Percentiles rank a stretch among this genome's conserved stretches.
These are phyloP conservation scores for Acinonyx jubatus DNA, from an alignment of 2,113 vertebrate genomes.

Conservation along the genomic window DNA sequence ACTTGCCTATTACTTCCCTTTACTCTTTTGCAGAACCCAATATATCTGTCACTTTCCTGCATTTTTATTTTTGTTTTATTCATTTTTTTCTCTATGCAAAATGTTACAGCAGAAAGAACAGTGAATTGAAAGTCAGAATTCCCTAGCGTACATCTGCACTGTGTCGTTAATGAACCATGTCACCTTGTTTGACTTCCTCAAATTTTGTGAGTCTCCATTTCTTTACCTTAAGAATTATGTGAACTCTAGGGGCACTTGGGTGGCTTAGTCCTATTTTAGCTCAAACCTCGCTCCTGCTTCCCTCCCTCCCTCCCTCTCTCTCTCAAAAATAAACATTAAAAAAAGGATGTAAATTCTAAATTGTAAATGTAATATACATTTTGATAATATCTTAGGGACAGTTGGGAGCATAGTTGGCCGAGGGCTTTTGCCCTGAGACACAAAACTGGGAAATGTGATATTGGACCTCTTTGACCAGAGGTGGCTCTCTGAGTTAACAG, in stretches of 20 bases:
- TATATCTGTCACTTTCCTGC: slow-evolving; percentile 15
- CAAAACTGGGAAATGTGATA: background rate
- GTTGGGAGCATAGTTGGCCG: background rate
- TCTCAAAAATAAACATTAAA: background rate
- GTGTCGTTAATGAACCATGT: background rate
- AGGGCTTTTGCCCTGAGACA: background rate
- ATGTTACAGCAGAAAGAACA: background rate
- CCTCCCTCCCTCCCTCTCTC: too few species aligned
- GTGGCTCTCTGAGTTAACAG: background rate
- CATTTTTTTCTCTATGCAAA: slow-evolving; percentile 18
- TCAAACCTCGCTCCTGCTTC: too few species aligned
- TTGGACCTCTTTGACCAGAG: accelerated
- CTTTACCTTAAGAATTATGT: background rate
- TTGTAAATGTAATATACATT: background rate
- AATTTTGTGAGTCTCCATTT: background rate
- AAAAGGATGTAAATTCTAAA: background rate
- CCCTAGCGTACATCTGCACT: background rate
- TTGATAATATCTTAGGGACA: background rate
- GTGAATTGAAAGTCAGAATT: background rate
- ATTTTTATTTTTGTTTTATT: slow-evolving; percentile 59
- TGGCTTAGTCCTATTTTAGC: too few species aligned
- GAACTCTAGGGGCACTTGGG: background rate
- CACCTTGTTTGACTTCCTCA: background rate
- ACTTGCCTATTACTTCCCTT: background rate
- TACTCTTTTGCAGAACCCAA: background rate